Base-by-base conservation (phyloP, 2,888 invertebrate genomes). In the Autographa gamma region DNA sequence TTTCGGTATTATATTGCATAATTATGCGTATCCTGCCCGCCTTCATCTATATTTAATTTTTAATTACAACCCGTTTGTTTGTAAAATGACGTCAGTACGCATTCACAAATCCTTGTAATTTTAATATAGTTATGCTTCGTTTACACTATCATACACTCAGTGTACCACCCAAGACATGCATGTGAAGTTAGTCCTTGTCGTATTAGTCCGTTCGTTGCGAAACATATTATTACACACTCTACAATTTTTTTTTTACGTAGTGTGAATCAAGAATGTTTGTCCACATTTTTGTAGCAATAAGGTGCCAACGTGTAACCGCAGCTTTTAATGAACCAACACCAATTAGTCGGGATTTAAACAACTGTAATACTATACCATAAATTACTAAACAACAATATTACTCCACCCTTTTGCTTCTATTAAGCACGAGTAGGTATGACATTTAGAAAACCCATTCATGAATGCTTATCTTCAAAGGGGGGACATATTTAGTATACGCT, bases 401-500 rank as follows among this genome's bases (percentile, higher is more conserved):
- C n/a, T 19, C 59, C 62, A 38, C 54, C n/a, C 64, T 61, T 69
- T 64, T 64, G 71, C 64, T 52, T 63, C 16, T 41, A 64, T 52
- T 64, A 63, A 43, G 31, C 54, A 58, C 18, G 34, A 58, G 38
- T 56, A 56, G 54, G 54, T 59, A 67, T 61, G 59, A 69, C 58
- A 67, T 66, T 65, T 74, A 41, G 56, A 63, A 73, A 63, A 71
- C 48, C 71, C 78, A 83, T 83, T 75, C 75, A 81, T 74, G 56
- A 81, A 69, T 71, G 60, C 70, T 73, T 80, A 75, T 83, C 70
- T 60, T 69, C 56, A 62, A 72, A 69, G 66, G 34, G 34, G 60
- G 56, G 16, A 71, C 63, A 80, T 16, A 67, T 16, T 66, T 71
- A 81, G 60, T 63, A 66, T 60, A 75, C 69, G 73, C 59, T 74